Conservation (phyloP, 1,140 invertebrate species). For the Diuraphis noxia region DNA sequence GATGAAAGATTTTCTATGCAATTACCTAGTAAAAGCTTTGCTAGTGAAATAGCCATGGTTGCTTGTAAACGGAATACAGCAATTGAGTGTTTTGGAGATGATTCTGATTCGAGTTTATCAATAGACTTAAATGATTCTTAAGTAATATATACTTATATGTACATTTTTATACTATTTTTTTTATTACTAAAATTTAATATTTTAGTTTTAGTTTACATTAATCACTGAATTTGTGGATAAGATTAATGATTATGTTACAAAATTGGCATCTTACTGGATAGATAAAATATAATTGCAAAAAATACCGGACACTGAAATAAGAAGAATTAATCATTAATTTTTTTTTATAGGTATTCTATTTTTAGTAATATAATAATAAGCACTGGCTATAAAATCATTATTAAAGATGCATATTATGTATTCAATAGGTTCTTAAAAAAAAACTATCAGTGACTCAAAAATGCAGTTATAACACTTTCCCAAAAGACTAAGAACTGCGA, state of each 20-base stretch:
- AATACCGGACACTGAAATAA: too few relatives aligned
- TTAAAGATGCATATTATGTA: background rate
- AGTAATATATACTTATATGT: too few relatives aligned
- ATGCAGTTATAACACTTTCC: background rate
- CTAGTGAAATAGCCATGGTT: slow-evolving; percentile 32
- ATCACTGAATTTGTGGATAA: too few relatives aligned
- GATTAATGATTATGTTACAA: too few relatives aligned
- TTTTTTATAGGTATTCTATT: too few relatives aligned
- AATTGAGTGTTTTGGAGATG: slow-evolving; percentile 30
- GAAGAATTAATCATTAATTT: too few relatives aligned
- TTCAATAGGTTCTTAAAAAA: background rate
- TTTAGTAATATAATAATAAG: too few relatives aligned
- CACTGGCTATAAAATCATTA: background rate
- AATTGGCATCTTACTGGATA: too few relatives aligned
- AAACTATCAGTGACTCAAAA: background rate
- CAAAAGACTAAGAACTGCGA: background rate
- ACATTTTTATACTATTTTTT: too few relatives aligned
- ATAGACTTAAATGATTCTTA: background rate
- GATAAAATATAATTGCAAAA: too few relatives aligned
- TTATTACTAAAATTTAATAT: too few relatives aligned
- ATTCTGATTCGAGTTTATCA: background rate
- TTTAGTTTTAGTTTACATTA: background rate
- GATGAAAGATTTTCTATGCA: background rate
- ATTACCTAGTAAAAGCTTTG: background rate
- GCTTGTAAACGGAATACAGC: slow-evolving; percentile 31